phyloP scores from a whole-genome alignment of 1,140 invertebrate species.

The Danaus melanippus region DNA sequence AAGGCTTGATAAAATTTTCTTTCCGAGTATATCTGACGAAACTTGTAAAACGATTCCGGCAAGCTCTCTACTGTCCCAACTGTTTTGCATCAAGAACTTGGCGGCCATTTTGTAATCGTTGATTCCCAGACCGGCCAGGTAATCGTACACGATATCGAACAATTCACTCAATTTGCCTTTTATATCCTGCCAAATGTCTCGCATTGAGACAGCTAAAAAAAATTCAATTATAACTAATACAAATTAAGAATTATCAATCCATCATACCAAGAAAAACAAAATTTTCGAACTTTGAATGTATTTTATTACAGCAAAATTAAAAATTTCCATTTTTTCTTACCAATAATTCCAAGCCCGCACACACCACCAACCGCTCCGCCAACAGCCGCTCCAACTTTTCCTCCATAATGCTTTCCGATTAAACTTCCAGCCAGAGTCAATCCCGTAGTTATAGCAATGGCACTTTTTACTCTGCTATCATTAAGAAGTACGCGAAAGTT shows the following conservation, averaged over 20 bases:
- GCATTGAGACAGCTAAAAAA: slow-evolving; percentile 53
- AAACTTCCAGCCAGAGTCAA: slow-evolving; percentile 47
- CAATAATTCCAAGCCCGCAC: slow-evolving; percentile 48
- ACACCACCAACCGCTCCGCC: slow-evolving; percentile 53
- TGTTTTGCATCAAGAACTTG: slow-evolving; percentile 36
- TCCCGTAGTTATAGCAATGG: slow-evolving; percentile 46
- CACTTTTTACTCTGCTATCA: slow-evolving; percentile 31
- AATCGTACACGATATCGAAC: slow-evolving; percentile 58
- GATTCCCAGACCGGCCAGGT: slow-evolving; percentile 50
- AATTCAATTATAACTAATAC: not conserved
- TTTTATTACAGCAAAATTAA: too few relatives aligned
- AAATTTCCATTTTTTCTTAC: slow-evolving; percentile 23
- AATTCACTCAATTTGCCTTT: slow-evolving; percentile 44
- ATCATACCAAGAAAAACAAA: too few relatives aligned
- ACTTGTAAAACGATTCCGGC: slow-evolving; percentile 44
- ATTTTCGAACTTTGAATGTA: too few relatives aligned
- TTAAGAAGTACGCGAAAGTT: slow-evolving; percentile 47
- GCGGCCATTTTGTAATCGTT: slow-evolving; percentile 50
- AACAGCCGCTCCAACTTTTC: slow-evolving; percentile 48
- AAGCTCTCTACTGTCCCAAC: slow-evolving; percentile 26
- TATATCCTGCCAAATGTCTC: slow-evolving; percentile 53
- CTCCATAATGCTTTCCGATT: slow-evolving; percentile 52
- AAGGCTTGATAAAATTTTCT: slow-evolving; percentile 42
- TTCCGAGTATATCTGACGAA: slow-evolving; percentile 40
- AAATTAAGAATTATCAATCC: too few relatives aligned